Conservation (phyloP, 2,113 vertebrate genomes). For the Hystrix brachyura region DNA sequence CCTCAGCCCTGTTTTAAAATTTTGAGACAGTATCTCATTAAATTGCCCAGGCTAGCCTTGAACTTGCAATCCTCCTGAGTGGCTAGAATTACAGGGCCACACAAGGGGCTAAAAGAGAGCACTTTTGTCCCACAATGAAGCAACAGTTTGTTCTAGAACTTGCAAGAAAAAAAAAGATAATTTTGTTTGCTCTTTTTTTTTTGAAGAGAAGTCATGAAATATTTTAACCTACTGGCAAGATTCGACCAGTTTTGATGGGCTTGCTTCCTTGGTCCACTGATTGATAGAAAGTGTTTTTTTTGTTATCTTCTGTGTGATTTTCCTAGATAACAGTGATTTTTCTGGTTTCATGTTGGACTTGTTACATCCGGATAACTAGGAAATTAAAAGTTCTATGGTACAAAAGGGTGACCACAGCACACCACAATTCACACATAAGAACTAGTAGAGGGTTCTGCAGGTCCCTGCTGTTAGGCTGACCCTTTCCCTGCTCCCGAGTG, state of each 20-base stretch:
- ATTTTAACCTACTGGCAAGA: background rate
- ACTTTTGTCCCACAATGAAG: background rate
- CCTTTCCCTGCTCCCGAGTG: too few species aligned
- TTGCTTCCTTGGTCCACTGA: background rate
- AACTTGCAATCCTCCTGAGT: background rate
- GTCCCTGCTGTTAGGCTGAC: too few species aligned
- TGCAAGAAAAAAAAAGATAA: conserved; percentile 23
- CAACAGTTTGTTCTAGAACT: background rate
- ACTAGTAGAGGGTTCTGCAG: background rate
- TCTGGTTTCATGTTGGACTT: background rate
- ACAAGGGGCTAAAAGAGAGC: background rate
- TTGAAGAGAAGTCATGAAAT: background rate
- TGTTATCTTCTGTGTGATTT: conserved; percentile 17
- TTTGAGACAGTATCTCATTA: background rate
- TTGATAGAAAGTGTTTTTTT: background rate
- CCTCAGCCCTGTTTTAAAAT: background rate
- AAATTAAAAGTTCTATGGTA: background rate
- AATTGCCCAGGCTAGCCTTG: background rate
- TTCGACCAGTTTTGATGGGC: conserved; percentile 1
- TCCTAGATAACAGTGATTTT: background rate
- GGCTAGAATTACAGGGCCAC: background rate
- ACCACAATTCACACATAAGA: background rate
- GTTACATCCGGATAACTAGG: background rate
- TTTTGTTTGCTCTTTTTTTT: background rate
- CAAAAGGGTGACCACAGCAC: background rate